Conservation (phyloP, 2,888 invertebrate genomes). For the Melieria omissa region DNA sequence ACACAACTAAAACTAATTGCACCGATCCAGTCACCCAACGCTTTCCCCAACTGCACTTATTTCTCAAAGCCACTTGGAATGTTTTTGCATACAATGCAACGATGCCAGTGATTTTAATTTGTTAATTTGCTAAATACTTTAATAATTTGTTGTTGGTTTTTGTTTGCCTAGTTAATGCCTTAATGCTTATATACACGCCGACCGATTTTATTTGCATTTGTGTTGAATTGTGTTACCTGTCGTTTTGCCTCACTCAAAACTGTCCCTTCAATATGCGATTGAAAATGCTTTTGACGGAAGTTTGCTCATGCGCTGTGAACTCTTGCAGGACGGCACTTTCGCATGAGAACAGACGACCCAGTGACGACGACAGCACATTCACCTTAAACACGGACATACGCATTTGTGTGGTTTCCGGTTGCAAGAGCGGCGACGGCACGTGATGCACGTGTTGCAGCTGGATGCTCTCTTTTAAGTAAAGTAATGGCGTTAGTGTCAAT, state of each 20-base stretch:
- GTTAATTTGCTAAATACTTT: not conserved
- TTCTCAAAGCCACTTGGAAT: no score
- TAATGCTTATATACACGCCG: conserved; percentile 3
- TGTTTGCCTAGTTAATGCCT: not conserved
- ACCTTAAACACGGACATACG: conserved; percentile 49
- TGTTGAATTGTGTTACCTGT: not conserved
- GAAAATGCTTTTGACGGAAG: conserved; percentile 42
- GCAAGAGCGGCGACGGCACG: conserved; percentile 40
- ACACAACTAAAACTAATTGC: not conserved
- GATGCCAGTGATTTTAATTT: not conserved
- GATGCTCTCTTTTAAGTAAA: conserved; percentile 47
- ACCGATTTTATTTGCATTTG: not conserved
- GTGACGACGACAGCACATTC: conserved; percentile 48
- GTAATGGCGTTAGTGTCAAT: conserved; percentile 17
- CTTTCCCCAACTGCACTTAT: not conserved
- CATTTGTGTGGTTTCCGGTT: conserved; percentile 40
- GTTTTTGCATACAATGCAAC: not conserved
- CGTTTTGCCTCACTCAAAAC: conserved; percentile 36
- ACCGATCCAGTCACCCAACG: not conserved
- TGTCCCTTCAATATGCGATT: conserved; percentile 46
- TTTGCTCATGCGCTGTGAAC: conserved; percentile 45
- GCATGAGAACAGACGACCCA: conserved; percentile 49
- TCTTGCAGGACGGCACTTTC: conserved; percentile 52
- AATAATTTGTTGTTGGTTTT: not conserved
- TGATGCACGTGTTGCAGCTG: conserved; percentile 46